Evolutionary conservation across 2,888 invertebrate species (phyloP), one percentile per base, ranked within the genome.

Genomic region (Tortricodes alternella): DNA sequence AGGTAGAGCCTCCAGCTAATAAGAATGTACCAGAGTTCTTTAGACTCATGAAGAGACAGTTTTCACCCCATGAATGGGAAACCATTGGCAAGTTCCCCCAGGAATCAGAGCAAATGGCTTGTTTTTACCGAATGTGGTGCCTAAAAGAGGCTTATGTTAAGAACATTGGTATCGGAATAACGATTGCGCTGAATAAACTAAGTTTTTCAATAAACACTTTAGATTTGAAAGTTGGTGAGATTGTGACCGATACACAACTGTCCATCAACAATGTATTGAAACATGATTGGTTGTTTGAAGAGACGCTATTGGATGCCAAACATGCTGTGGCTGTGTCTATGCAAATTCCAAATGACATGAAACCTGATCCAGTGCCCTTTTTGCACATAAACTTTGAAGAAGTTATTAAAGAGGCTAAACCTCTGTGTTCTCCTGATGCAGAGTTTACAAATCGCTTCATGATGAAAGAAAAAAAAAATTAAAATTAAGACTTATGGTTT

Each of bases 101-200:
- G 43, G 94, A 96, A 65, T 71, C 74, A 16, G 92, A 94, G n/a
- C 94, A 96, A 78, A 85, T 97, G 27, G 90, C 91, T 11, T 94
- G 94, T 73, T 99, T 98, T 83, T 97, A 95, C 80, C 92, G 98
- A 60, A 92, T 96, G 72, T 99, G 99, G 98, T 95, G 97, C 68
- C 89, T 99, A 44, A 99, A 99, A 83, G 98, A 99, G 80, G 96
- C 97, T 76, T 98, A 97, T 77, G 96, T 97, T 0, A 99, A 99
- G 86, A 98, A 98, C 62, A 91, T 95, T 51, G 98, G 98, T 15
- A 89, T 95, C 18, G 98, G 98, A 23, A 94, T 99, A 50, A 94
- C 95, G 0, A 89, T 95, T 61, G 94, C 96, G 70, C 90, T 99
- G 38, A 89, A 93, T 64, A 92, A 94, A 64, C 92, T 98, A 34